Percentiles rank a stretch among this genome's conserved stretches.
These are phyloP conservation scores for Aspidapion aeneum DNA, from an alignment of 2,888 invertebrate species.

Conservation along the genomic window DNA sequence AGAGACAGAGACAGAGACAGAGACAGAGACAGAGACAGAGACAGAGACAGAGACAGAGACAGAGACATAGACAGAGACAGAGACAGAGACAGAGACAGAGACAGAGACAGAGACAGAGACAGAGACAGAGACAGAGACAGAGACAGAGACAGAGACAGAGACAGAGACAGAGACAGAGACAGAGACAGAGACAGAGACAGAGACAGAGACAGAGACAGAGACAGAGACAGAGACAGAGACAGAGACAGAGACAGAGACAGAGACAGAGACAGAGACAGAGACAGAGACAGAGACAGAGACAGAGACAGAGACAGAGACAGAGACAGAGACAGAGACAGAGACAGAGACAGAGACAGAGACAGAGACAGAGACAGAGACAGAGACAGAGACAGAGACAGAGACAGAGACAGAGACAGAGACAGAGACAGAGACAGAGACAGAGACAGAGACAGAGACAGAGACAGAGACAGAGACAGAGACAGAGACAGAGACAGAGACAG, in stretches of 20 bases:
- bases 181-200: slow-evolving; percentile 12
- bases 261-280: slow-evolving; percentile 14
- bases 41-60: slow-evolving; percentile 11
- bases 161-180: slow-evolving; percentile 13
- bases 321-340: slow-evolving; percentile 12
- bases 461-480: slow-evolving; percentile 11
- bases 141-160: slow-evolving; percentile 14
- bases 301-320: slow-evolving; percentile 14
- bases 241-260: slow-evolving; percentile 14
- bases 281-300: slow-evolving; percentile 14
- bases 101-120: slow-evolving; percentile 12
- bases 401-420: slow-evolving; percentile 13
- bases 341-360: slow-evolving; percentile 12
- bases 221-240: slow-evolving; percentile 13
- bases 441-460: slow-evolving; percentile 13
- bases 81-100: slow-evolving; percentile 14
- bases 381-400: slow-evolving; percentile 13
- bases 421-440: slow-evolving; percentile 14
- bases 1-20: slow-evolving; percentile 11
- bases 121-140: slow-evolving; percentile 14
- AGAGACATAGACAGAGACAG: no score
- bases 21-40: slow-evolving; percentile 13
- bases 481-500: slow-evolving; percentile 11
- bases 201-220: slow-evolving; percentile 14
- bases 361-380: slow-evolving; percentile 12